Evolutionary conservation across 2,888 invertebrate species (phyloP).

Genomic region (Eurytoma adleriae): DNA sequence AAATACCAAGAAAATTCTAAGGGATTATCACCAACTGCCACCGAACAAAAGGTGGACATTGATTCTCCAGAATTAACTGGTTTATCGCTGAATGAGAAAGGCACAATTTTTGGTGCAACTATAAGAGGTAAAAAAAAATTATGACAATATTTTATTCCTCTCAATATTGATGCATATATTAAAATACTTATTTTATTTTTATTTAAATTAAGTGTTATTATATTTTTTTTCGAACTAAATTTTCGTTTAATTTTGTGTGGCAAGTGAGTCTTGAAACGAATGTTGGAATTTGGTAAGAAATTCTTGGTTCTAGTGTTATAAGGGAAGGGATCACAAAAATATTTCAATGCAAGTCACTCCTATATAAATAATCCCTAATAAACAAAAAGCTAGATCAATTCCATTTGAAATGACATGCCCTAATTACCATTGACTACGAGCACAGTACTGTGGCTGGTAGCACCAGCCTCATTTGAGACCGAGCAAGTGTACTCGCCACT

Average conservation of each 20-base stretch:
- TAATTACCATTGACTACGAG: conserved; percentile 72
- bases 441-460: conserved; percentile 81
- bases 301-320: too few species aligned
- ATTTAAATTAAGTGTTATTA: too few species aligned
- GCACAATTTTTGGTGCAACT: conserved; percentile 71
- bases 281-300: too few species aligned
- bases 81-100: conserved; percentile 83
- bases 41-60: conserved; percentile 83
- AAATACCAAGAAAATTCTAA: conserved; percentile 86
- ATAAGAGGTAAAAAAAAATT: background rate
- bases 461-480: conserved; percentile 85
- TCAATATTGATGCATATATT: too few species aligned
- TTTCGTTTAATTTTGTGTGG: too few species aligned
- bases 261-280: too few species aligned
- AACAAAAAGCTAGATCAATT: background rate
- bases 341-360: conserved; percentile 3
- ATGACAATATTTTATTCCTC: too few species aligned
- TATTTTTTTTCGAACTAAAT: too few species aligned
- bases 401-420: conserved; percentile 1
- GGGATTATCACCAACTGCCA: conserved; percentile 86
- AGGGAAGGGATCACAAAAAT: too few species aligned
- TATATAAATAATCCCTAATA: background rate
- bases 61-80: conserved; percentile 84
- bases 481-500: conserved; percentile 87
- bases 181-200: too few species aligned